Evolutionary conservation across 2,888 invertebrate genomes (phyloP), one percentile per base, ranked within the genome.

Genomic region (Cryptophagus acutangulus): DNA sequence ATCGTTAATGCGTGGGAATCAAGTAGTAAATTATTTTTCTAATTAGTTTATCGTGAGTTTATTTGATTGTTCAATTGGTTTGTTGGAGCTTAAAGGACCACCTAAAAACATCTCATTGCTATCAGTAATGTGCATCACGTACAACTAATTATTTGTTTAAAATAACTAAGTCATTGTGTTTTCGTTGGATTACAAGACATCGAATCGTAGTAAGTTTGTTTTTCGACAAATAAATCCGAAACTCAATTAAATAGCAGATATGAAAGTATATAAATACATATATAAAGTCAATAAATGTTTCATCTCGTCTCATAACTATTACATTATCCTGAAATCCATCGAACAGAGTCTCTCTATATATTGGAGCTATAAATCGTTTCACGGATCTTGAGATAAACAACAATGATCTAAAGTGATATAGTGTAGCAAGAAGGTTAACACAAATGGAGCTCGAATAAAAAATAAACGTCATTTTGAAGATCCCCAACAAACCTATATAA

Each of bases 321-420:
- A 57, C 57, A 60, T 61, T 61, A 61, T 61, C 60, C 57, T 47
- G 43, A 59, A 59, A 61, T 59, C 60, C 60, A 59, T 61, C 57
- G 51, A 49, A 54, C 57, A 47, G 51, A 53, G 44, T 44, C 48
- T 26, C n/a, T n/a, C n/a, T n/a, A n/a, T 51, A 58, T 59, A 61
- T 61, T 61, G 61, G 56, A 49, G 45, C 52, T 48, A 59, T 62
- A 61, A 62, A 62, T 61, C 55, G 54, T 49, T 46, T 45, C 47
- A 50, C 45, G 55, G 54, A 58, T 61, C 56, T 51, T 52, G 51
- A 58, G 59, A 59, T 59, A 61, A 61, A 62, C 60, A 62, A 59
- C 58, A 59, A 59, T 57, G 59, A 56, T 55, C 56, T 52, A 48
- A 48, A 54, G 55, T 59, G 60, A 61, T 59, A 52, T 54, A 53